These are phyloP conservation scores for Drepana arcuata DNA, from an alignment of 1,140 invertebrate species.

Conservation along the genomic window DNA sequence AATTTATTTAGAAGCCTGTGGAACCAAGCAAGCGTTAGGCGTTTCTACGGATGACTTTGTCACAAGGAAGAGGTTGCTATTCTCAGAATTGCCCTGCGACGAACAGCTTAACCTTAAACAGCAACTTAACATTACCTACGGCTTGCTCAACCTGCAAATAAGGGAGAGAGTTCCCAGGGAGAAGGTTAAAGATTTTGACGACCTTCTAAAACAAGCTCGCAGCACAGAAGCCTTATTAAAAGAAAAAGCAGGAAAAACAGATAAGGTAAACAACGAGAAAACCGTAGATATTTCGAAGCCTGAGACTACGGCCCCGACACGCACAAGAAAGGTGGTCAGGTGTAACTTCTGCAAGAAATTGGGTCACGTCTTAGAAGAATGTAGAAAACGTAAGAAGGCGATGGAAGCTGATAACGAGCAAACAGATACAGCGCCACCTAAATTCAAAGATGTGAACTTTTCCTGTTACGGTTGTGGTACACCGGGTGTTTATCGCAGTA, in stretches of 20 bases:
- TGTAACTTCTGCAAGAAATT: not conserved
- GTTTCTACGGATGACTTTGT: too few species aligned
- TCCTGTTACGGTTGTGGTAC: conserved; percentile 15
- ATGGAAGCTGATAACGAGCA: not conserved
- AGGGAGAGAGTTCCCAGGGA: too few species aligned
- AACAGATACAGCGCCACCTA: not conserved
- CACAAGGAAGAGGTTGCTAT: too few species aligned
- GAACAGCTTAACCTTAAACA: too few species aligned
- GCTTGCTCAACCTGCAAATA: too few species aligned
- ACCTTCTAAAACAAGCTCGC: not conserved
- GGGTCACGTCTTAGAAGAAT: not conserved
- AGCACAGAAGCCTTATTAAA: not conserved
- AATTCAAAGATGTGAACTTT: conserved; percentile 3
- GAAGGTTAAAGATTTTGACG: too few species aligned
- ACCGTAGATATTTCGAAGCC: too few species aligned
- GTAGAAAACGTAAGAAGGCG: not conserved
- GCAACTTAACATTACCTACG: too few species aligned
- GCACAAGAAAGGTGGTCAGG: not conserved
- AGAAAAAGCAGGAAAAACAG: not conserved
- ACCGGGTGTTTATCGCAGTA: conserved; percentile 7
- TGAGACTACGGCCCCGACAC: too few species aligned
- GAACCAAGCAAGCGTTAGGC: too few species aligned
- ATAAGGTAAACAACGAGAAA: not conserved
- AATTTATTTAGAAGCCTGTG: too few species aligned
- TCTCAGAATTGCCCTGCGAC: too few species aligned